phyloP scores from a whole-genome alignment of 1,140 invertebrate species.

The Hyposmocoma kahamanoa region DNA sequence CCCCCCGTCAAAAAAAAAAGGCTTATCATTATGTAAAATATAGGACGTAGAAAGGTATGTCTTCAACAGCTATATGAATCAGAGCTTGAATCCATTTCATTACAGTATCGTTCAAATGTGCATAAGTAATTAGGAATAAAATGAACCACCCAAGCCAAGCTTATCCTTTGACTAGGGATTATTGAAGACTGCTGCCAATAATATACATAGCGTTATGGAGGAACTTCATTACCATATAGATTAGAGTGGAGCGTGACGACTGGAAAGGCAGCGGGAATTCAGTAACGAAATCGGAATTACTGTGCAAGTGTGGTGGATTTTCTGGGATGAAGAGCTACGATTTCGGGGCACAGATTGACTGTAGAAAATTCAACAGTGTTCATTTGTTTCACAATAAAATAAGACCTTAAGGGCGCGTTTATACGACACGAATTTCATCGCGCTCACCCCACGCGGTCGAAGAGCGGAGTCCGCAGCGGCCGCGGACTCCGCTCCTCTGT shows the following conservation, averaged over 20 bases:
- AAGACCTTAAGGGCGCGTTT: too few relatives aligned
- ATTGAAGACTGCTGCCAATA: not conserved
- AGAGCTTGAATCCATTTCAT: not conserved
- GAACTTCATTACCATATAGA: conserved; percentile 4
- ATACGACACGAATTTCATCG: too few relatives aligned
- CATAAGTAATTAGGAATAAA: not conserved
- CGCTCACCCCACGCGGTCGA: too few relatives aligned
- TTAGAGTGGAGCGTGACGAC: not conserved
- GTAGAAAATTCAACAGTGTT: too few relatives aligned
- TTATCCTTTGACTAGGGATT: not conserved
- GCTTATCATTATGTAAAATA: not conserved
- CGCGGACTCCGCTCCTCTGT: too few relatives aligned
- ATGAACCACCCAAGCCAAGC: too few relatives aligned
- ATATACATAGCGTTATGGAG: not conserved
- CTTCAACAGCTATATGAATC: not conserved
- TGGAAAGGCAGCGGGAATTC: not conserved
- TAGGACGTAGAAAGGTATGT: not conserved
- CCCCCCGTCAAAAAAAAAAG: not conserved
- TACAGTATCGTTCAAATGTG: not conserved
- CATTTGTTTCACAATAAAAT: too few relatives aligned
- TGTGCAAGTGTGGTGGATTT: too few relatives aligned
- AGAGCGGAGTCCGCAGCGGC: too few relatives aligned
- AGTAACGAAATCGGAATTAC: too few relatives aligned
- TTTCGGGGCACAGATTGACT: too few relatives aligned
- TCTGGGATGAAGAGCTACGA: too few relatives aligned